Conservation (phyloP, 92 coral and sea anemone species). For the Pocillopora meandrina region DNA sequence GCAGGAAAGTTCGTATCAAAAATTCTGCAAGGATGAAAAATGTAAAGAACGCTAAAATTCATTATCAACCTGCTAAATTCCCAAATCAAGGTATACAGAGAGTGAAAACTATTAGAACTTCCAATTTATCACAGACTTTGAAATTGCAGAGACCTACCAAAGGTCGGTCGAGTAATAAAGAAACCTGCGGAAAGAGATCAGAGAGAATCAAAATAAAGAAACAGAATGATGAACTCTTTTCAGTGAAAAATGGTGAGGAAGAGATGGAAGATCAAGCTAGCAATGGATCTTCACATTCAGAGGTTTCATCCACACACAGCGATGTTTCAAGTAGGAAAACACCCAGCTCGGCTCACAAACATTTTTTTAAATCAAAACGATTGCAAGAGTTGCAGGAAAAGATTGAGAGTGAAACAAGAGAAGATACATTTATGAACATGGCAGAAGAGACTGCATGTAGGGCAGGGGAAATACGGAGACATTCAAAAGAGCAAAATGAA, state of each 20-base stretch:
- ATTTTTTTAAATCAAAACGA: constrained; percentile 78
- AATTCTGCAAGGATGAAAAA: constrained; percentile 33
- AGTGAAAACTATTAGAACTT: constrained; percentile 8
- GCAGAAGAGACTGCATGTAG: neutral
- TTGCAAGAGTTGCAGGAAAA: constrained; percentile 69
- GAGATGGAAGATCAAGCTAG: constrained; percentile 25
- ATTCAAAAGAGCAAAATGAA: constrained; percentile 13
- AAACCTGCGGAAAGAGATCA: constrained; percentile 22
- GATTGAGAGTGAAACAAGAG: constrained; percentile 22
- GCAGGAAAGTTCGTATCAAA: constrained; percentile 33
- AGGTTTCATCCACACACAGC: neutral
- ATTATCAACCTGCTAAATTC: constrained; percentile 24
- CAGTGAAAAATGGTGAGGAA: constrained; percentile 1
- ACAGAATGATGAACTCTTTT: neutral
- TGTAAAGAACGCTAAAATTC: neutral
- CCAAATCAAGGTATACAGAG: neutral
- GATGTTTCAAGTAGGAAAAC: constrained; percentile 20
- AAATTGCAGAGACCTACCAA: neutral
- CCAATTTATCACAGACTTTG: neutral
- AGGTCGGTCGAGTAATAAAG: neutral
- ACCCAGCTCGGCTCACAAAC: constrained; percentile 12
- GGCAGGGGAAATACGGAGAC: neutral
- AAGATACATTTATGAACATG: neutral
- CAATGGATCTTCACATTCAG: constrained; percentile 25
- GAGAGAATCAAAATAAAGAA: constrained; percentile 26